Base-by-base conservation (phyloP, 2,113 vertebrate species). In the Strix aluco region DNA sequence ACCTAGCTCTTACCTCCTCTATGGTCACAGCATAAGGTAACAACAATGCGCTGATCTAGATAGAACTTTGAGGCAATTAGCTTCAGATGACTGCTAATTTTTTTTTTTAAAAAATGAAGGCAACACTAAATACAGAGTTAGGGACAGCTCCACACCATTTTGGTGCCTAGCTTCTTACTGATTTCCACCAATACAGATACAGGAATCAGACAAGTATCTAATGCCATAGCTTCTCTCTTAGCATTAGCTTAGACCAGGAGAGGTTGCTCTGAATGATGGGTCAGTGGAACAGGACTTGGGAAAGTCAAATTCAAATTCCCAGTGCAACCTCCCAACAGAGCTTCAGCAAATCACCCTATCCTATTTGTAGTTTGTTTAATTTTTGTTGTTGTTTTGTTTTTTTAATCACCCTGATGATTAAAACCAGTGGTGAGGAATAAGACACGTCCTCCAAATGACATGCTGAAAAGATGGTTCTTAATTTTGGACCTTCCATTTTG, bases 31-130 rank as follows among this genome's bases (percentile, higher is more conserved):
- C 15, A 20, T 8, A 34, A 61, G 7, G n/a, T 19, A 11, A 12
- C 18, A 38, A n/a, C 0, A 0, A 42, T 8, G 3, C 11, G 19
- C 16, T 71, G 13, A 11, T n/a, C 44, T 42, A 47, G 38, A 38
- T 6, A 30, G 34, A 73, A n/a, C 8, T 65, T 47, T 6, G 30
- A 84, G 29, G 36, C 23, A 47, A n/a, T 38, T 51, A 72, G 22
- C 26, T 84, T 61, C 5, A 14, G 29, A 8, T 30, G 5, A 57
- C 40, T 52, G 14, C 2, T 66, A 21, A 47, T 47, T 20, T 20
- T 19, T 40, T 40, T 40, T 40, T 11, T 38, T 38, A 20, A 47
- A 47, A 47, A 47, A 47, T 47, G 9, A 71, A 72, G 15, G 19
- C 5, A 58, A 32, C 38, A 85, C 15, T 52, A 79, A 70, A 54